phyloP scores from a whole-genome alignment of 2,797 vertebrate genomes.

The Mustela erminea region DNA sequence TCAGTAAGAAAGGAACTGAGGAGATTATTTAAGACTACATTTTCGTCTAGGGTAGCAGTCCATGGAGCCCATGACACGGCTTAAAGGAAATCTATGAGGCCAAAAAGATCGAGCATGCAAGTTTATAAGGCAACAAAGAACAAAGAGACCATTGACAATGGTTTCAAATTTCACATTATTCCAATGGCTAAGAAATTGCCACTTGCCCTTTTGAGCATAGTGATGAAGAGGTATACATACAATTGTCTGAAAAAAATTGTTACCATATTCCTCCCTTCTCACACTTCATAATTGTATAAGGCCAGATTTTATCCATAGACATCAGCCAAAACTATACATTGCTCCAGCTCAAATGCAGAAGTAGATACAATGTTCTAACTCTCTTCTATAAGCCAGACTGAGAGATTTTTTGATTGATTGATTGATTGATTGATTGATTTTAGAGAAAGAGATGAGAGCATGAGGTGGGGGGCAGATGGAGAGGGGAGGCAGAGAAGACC shows the following conservation, averaged over 20 bases:
- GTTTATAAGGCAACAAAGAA: background rate
- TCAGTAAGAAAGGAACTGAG: background rate
- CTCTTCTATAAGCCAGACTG: constrained; percentile 5
- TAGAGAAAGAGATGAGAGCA: background rate
- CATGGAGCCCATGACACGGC: background rate
- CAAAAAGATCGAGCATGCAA: background rate
- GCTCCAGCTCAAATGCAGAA: background rate
- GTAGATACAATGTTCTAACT: background rate
- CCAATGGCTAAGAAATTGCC: constrained; percentile 10
- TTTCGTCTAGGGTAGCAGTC: background rate
- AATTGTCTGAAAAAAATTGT: constrained; percentile 1
- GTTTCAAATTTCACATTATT: background rate
- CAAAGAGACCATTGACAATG: background rate
- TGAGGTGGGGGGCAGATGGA: background rate
- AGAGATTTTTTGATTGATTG: background rate
- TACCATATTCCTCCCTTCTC: background rate
- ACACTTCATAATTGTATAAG: background rate
- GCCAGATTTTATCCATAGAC: background rate
- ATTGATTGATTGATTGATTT: no score
- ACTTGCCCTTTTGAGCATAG: background rate
- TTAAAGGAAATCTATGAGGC: background rate
- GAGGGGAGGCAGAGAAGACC: background rate
- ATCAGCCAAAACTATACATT: background rate
- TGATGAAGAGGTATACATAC: background rate
- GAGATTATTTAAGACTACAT: background rate